These are phyloP conservation scores for Thyatira batis DNA, from an alignment of 2,888 invertebrate species.

Conservation along the genomic window DNA sequence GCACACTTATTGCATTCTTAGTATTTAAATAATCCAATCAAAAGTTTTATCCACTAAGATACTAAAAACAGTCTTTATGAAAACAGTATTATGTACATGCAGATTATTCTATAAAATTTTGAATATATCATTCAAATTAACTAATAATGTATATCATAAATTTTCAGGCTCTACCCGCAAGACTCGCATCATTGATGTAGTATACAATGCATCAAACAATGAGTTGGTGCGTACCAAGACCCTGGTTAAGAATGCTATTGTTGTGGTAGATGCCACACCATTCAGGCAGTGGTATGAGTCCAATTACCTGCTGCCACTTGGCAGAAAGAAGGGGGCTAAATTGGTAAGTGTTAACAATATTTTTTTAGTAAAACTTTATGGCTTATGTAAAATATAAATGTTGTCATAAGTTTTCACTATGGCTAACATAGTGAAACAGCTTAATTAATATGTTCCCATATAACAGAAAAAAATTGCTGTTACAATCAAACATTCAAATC, in stretches of 20 bases:
- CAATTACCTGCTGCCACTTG: constrained; percentile 97
- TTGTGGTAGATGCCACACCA: constrained; percentile 98
- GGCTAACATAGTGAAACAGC: too few species aligned
- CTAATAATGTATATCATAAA: constrained; percentile 4
- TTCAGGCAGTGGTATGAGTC: constrained; percentile 99
- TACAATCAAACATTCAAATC: too few species aligned
- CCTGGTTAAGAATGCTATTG: constrained; percentile 98
- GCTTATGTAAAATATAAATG: too few species aligned
- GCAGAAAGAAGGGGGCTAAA: constrained; percentile 98
- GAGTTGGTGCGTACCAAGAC: constrained; percentile 99
- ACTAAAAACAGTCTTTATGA: too few species aligned
- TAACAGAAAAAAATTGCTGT: not conserved
- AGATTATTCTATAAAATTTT: too few species aligned
- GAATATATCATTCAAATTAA: constrained; percentile 15
- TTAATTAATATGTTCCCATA: too few species aligned
- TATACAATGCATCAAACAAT: constrained; percentile 99
- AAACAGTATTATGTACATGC: too few species aligned
- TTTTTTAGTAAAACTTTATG: not conserved
- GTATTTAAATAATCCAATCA: too few species aligned
- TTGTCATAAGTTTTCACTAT: too few species aligned
- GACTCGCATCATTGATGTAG: constrained; percentile 99
- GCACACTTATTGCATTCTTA: too few species aligned
- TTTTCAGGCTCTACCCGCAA: constrained; percentile 92
- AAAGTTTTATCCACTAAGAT: too few species aligned
- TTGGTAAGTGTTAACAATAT: constrained; percentile 81